Percentiles rank a stretch among this genome's conserved stretches.
These are phyloP conservation scores for Capitella teleta DNA, from an alignment of 1,140 invertebrate genomes.

Conservation along the genomic window DNA sequence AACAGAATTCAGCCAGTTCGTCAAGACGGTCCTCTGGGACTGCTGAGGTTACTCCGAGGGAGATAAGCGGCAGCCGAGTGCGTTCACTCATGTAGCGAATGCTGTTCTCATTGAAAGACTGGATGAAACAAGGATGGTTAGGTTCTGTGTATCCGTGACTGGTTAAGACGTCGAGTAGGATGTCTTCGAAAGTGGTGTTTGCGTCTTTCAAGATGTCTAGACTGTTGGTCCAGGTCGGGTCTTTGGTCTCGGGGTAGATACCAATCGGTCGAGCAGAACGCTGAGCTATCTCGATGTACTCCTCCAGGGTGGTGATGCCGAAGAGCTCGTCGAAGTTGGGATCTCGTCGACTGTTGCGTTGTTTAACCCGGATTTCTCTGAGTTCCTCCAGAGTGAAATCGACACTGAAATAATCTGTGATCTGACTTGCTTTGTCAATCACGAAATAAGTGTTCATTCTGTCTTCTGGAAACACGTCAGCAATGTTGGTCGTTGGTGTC, in stretches of 20 bases:
- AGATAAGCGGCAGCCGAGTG: conserved; percentile 2
- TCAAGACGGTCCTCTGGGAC: neutral
- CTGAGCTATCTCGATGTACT: neutral
- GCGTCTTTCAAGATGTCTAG: neutral
- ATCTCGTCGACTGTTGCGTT: neutral
- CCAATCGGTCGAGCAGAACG: neutral
- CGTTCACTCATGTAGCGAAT: neutral
- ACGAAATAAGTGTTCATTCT: conserved; percentile 9
- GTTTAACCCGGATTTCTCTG: conserved; percentile 1
- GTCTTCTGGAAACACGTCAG: conserved; percentile 4
- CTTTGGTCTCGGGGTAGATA: conserved; percentile 5
- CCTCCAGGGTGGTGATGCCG: neutral
- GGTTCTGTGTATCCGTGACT: conserved; percentile 5
- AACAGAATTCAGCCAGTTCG: neutral
- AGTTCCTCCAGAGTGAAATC: conserved; percentile 17
- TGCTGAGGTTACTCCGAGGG: neutral
- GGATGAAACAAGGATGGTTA: conserved; percentile 5
- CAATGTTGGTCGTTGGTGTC: conserved; percentile 17
- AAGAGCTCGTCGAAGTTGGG: neutral
- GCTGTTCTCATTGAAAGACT: conserved; percentile 11
- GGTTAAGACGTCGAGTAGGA: conserved; percentile 3
- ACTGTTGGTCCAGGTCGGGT: neutral
- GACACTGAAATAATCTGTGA: conserved; percentile 18
- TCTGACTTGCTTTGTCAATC: conserved; percentile 2
- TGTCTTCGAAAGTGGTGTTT: conserved; percentile 7